Conservation (phyloP, 1,140 invertebrate genomes). For the Bombus pascuorum region DNA sequence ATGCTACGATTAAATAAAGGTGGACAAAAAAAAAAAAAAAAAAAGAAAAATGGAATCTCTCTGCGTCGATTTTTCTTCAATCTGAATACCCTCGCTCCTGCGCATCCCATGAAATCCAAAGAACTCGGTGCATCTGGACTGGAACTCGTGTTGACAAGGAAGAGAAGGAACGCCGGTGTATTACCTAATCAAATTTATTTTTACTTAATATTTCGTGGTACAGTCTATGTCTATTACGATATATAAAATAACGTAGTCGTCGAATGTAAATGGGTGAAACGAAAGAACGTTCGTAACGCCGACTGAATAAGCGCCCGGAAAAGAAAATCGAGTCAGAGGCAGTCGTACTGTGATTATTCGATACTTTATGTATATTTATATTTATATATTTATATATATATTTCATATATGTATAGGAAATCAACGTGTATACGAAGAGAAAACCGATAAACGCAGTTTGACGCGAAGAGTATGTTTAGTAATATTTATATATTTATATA, state of each 20-base stretch:
- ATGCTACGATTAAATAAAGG: conserved; percentile 70
- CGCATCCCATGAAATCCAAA: neutral
- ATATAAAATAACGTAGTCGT: conserved; percentile 82
- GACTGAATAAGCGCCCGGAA: conserved; percentile 70
- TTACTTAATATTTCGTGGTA: conserved; percentile 83
- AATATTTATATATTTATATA: conserved; percentile 74
- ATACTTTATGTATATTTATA: conserved; percentile 61
- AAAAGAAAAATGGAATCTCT: neutral
- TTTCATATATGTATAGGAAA: conserved; percentile 55
- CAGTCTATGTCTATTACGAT: conserved; percentile 83
- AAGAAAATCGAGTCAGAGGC: conserved; percentile 77
- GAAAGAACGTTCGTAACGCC: conserved; percentile 66
- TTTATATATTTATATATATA: conserved; percentile 59
- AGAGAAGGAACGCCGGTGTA: conserved; percentile 29
- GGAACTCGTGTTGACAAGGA: neutral
- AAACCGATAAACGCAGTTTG: conserved; percentile 47
- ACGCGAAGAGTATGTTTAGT: conserved; percentile 62
- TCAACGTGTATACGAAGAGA: conserved; percentile 54
- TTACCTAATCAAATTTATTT: conserved; percentile 84
- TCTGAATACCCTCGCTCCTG: neutral
- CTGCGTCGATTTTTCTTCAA: neutral
- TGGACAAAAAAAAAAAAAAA: conserved; percentile 25
- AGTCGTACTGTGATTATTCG: conserved; percentile 71
- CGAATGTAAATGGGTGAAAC: conserved; percentile 74
- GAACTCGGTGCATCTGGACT: neutral